These are phyloP conservation scores for Sclerodermus sp. DNA, from an alignment of 2,888 invertebrate genomes.

Conservation along the genomic window DNA sequence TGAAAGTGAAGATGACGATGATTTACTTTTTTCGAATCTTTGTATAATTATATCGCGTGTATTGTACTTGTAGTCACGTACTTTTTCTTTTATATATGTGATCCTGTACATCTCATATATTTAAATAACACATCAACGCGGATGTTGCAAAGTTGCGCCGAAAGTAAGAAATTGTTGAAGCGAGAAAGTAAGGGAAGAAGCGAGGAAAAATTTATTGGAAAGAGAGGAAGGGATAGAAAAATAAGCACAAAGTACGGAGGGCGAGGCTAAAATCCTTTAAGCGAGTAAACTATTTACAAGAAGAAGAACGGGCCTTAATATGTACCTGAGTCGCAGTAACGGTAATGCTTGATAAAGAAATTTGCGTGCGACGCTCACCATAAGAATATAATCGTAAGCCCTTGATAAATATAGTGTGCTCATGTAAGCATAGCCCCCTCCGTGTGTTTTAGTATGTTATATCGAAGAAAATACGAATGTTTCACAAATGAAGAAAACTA, in stretches of 20 bases:
- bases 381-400: neutral
- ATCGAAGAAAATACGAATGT: too few species aligned
- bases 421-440: too few species aligned
- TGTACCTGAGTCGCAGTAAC: conserved; percentile 52
- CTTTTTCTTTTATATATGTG: conserved; percentile 36
- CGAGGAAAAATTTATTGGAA: conserved; percentile 1
- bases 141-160: neutral
- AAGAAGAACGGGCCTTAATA: conserved; percentile 48
- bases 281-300: conserved; percentile 3
- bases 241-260: conserved; percentile 2
- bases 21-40: conserved; percentile 36
- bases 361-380: conserved; percentile 32
- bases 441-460: too few species aligned
- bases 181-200: too few species aligned
- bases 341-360: conserved; percentile 27
- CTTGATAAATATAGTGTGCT: neutral
- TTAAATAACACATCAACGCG: neutral
- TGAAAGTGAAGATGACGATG: too few species aligned
- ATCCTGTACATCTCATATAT: conserved; percentile 25
- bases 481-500: too few species aligned
- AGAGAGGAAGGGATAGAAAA: neutral
- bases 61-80: conserved; percentile 36
- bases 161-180: too few species aligned
- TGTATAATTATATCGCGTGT: conserved; percentile 36
- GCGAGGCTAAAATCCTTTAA: conserved; percentile 16